phyloP scores from a whole-genome alignment of 2,797 vertebrate genomes.

The Salarias fasciatus region DNA sequence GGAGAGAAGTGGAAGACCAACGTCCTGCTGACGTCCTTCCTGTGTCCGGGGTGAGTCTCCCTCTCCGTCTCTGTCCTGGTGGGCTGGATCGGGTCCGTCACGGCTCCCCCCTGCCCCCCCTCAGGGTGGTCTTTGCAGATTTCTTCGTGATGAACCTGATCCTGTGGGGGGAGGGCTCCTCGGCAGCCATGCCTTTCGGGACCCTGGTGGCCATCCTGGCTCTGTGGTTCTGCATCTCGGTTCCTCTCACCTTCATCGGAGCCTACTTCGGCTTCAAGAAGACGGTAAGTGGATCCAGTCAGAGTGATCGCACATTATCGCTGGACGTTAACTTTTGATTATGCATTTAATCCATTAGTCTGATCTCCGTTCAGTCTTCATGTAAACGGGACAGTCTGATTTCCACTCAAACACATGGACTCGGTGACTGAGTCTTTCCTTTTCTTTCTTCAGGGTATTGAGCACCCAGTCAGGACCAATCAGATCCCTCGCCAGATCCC shows the following conservation, averaged over 20 bases:
- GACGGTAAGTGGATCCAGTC: too few relatives aligned
- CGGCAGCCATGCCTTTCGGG: conserved; percentile 90
- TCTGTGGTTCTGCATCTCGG: conserved; percentile 93
- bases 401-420: too few relatives aligned
- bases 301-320: too few relatives aligned
- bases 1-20: conserved; percentile 94
- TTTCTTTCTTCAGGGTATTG: conserved; percentile 82
- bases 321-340: too few relatives aligned
- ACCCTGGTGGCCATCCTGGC: conserved; percentile 89
- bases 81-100: too few relatives aligned
- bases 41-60: conserved; percentile 88
- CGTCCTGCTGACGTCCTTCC: conserved; percentile 89
- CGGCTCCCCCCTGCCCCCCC: too few relatives aligned
- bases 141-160: conserved; percentile 96
- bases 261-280: conserved; percentile 94
- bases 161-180: conserved; percentile 92
- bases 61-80: conserved; percentile 8
- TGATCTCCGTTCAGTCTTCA: too few relatives aligned
- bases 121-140: conserved; percentile 92
- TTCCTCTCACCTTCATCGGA: conserved; percentile 90
- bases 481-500: conserved; percentile 90
- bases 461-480: conserved; percentile 90
- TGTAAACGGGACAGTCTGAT: too few relatives aligned
- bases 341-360: too few relatives aligned
- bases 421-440: too few relatives aligned